phyloP scores from a whole-genome alignment of 2,113 vertebrate species.

The Acanthochromis polyacanthus region DNA sequence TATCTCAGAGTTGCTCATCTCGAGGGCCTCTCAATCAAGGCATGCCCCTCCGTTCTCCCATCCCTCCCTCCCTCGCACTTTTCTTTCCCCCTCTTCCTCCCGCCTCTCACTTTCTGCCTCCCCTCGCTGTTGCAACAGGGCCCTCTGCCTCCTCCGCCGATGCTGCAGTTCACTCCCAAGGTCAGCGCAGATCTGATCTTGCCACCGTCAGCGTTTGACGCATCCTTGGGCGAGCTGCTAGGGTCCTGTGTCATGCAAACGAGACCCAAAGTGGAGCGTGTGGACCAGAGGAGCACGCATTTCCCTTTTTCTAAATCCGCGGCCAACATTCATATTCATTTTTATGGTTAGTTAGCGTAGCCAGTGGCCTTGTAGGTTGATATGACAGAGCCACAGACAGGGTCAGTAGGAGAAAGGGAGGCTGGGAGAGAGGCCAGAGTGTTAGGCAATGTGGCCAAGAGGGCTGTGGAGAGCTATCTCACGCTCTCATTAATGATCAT shows the following conservation, averaged over 20 bases:
- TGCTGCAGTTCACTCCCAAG: conserved; percentile 85
- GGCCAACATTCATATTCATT: conserved; percentile 49
- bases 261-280: conserved; percentile 3
- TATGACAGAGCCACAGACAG: conserved; percentile 30
- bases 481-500: conserved; percentile 75
- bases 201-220: conserved; percentile 88
- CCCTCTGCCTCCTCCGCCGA: conserved; percentile 47
- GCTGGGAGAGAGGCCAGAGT: conserved; percentile 31
- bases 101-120: conserved; percentile 27
- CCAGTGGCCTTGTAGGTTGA: conserved; percentile 30
- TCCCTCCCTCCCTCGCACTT: conserved; percentile 35
- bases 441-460: conserved; percentile 40
- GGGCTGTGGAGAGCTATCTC: conserved; percentile 51
- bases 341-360: conserved; percentile 43
- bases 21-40: conserved; percentile 73
- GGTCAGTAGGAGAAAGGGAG: conserved; percentile 38
- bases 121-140: conserved; percentile 51
- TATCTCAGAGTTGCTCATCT: conserved; percentile 77
- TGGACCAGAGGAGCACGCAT: background rate
- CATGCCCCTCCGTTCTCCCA: conserved; percentile 50
- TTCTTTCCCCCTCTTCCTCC: conserved; percentile 27
- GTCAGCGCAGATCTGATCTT: conserved; percentile 87
- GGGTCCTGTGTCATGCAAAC: conserved; percentile 67
- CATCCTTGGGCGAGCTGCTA: conserved; percentile 70
- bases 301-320: conserved; percentile 47